Evolutionary conservation across 2,113 vertebrate species (phyloP).

Genomic region (Vireo altiloquus): DNA sequence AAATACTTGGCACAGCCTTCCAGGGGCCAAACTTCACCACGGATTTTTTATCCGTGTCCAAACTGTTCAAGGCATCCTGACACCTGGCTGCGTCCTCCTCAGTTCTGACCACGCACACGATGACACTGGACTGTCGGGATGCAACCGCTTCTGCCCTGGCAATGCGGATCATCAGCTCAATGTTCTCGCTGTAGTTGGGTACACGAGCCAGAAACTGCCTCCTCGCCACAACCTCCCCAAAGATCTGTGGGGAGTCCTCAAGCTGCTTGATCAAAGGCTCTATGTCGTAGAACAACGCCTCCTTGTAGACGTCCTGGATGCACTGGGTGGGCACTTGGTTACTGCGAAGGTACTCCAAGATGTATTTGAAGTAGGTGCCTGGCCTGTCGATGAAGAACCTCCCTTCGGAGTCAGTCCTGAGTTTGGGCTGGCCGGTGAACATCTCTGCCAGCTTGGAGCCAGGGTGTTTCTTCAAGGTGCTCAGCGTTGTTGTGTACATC

Average conservation of each 20-base stretch:
- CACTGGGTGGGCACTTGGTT: constrained; percentile 76
- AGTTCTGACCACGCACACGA: constrained; percentile 78
- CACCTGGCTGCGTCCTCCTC: constrained; percentile 77
- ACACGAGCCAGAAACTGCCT: constrained; percentile 88
- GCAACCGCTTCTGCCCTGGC: constrained; percentile 87
- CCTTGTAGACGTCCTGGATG: constrained; percentile 81
- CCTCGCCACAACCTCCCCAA: constrained; percentile 86
- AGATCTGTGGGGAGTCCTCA: constrained; percentile 85
- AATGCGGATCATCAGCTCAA: constrained; percentile 88
- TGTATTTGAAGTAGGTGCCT: constrained; percentile 79
- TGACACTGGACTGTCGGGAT: constrained; percentile 73
- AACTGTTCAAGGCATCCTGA: constrained; percentile 68
- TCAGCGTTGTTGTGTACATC: constrained; percentile 78
- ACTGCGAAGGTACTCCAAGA: constrained; percentile 87
- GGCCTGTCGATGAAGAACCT: constrained; percentile 88
- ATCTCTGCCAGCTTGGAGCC: constrained; percentile 83
- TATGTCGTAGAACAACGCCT: constrained; percentile 85
- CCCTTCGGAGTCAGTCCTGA: constrained; percentile 73
- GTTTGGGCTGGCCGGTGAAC: constrained; percentile 69
- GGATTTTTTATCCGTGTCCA: constrained; percentile 80
- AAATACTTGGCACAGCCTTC: constrained; percentile 69
- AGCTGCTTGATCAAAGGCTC: constrained; percentile 82
- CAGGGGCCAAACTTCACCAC: constrained; percentile 93
- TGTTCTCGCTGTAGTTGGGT: constrained; percentile 87
- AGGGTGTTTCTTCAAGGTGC: constrained; percentile 81